These are phyloP conservation scores for human (Homo sapiens) DNA, from an alignment of 2,113 vertebrate genomes.

Conservation along the genomic window GRCh38 chr14:78202501-78203000, in stretches of 20 bases:
- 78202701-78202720: neutral
- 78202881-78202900: neutral
- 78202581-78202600: neutral
- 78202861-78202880: neutral
- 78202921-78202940: neutral
- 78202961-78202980: neutral
- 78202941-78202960: neutral
- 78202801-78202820: neutral
- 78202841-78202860: neutral
- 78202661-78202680: neutral
- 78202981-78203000: neutral
- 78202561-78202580: neutral
- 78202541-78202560: neutral
- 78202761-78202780: neutral
- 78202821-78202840: neutral
- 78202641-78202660: neutral
- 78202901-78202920: neutral
- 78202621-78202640: neutral
- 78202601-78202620: neutral
- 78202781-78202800: neutral
- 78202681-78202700: neutral
- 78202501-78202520: rapidly evolving
- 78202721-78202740: neutral
- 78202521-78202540: neutral
- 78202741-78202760: neutral